Conservation (phyloP, 2,888 invertebrate genomes). For the Bimastos eiseni region DNA sequence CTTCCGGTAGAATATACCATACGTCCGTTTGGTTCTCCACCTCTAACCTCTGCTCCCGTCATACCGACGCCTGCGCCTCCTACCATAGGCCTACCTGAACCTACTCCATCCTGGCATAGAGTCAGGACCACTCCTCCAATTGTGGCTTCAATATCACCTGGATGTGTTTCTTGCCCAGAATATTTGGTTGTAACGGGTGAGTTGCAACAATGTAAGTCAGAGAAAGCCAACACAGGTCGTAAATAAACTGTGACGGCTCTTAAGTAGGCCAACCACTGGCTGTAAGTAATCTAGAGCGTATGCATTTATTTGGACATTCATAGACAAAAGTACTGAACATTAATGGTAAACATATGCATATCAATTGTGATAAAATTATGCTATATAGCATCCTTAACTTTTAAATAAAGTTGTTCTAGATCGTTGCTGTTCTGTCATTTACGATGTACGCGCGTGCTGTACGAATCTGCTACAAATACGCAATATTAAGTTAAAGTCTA, state of each 20-base stretch:
- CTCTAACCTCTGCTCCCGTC: neutral
- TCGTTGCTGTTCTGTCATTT: neutral
- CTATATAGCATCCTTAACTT: neutral
- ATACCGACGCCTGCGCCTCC: neutral
- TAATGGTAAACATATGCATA: neutral
- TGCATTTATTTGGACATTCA: neutral
- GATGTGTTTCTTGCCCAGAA: no score
- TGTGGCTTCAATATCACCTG: no score
- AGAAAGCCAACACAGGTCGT: neutral
- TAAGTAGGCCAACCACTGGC: neutral
- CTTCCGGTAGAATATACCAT: neutral
- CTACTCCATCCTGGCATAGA: no score
- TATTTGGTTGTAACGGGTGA: neutral
- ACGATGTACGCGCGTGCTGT: neutral
- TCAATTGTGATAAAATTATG: neutral
- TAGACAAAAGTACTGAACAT: neutral
- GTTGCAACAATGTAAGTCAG: neutral
- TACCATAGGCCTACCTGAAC: no score
- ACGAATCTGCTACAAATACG: no score
- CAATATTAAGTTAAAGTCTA: neutral
- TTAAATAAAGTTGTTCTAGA: neutral
- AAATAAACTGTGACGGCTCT: neutral
- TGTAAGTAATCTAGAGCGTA: neutral
- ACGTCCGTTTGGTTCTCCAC: neutral
- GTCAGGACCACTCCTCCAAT: no score